Evolutionary conservation across 2,888 invertebrate genomes (phyloP).

Genomic region (Toxonevra muliebris): DNA sequence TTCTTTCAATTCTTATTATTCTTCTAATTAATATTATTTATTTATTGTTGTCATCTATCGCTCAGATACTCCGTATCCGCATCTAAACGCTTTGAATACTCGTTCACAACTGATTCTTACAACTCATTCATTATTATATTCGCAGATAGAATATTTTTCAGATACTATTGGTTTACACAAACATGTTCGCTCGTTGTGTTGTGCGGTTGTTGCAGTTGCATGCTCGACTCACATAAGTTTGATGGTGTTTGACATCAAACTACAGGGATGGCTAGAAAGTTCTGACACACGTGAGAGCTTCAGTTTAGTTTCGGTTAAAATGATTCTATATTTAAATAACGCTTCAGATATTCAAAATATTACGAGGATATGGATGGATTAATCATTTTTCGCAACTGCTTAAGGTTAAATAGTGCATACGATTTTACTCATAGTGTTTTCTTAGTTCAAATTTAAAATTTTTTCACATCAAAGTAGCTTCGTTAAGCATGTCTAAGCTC

Average conservation of each 20-base stretch:
- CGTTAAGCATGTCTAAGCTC: too few relatives aligned
- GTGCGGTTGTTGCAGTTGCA: neutral
- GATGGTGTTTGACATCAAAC: constrained; percentile 7
- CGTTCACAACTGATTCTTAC: constrained; percentile 36
- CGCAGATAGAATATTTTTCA: neutral
- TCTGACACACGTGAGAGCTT: too few relatives aligned
- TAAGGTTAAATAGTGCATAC: too few relatives aligned
- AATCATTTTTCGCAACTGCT: too few relatives aligned
- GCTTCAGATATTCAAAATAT: too few relatives aligned
- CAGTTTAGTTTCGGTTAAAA: neutral
- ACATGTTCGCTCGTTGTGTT: constrained; percentile 15
- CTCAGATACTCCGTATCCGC: constrained; percentile 11
- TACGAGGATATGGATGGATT: too few relatives aligned
- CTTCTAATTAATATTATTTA: constrained; percentile 13
- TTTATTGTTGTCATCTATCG: constrained; percentile 7
- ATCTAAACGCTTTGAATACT: constrained; percentile 39
- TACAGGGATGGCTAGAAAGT: too few relatives aligned
- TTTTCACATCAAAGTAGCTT: too few relatives aligned
- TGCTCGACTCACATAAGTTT: constrained; percentile 6
- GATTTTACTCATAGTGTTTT: too few relatives aligned
- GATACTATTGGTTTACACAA: neutral
- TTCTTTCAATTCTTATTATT: constrained; percentile 4
- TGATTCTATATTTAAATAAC: too few relatives aligned
- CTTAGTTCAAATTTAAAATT: too few relatives aligned
- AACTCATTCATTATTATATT: neutral